Evolutionary conservation across 2,888 invertebrate species (phyloP).

Genomic region (Neoascia interrupta): DNA sequence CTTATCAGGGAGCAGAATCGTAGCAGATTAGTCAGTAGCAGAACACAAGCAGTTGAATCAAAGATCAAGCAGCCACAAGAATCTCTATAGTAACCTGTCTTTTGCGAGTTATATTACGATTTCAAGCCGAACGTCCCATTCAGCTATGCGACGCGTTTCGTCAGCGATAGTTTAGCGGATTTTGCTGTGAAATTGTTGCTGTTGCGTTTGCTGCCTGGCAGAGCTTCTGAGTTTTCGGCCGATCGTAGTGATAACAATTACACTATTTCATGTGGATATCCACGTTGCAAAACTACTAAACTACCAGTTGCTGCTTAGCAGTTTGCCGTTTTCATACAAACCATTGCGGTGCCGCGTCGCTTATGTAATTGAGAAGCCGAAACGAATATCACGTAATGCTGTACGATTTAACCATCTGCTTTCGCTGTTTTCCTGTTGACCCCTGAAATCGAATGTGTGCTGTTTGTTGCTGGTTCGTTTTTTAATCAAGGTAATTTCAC

Average conservation of each 20-base stretch:
- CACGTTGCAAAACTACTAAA: constrained; percentile 39
- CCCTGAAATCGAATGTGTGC: constrained; percentile 49
- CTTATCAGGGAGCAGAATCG: constrained; percentile 43
- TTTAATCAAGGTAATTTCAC: constrained; percentile 63
- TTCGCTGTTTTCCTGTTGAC: constrained; percentile 61
- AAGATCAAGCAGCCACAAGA: constrained; percentile 43
- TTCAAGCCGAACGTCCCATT: constrained; percentile 44
- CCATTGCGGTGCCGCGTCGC: constrained; percentile 36
- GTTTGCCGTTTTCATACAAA: constrained; percentile 61
- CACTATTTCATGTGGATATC: constrained; percentile 63
- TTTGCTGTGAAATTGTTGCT: constrained; percentile 52
- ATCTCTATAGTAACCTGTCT: constrained; percentile 31
- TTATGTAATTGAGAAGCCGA: constrained; percentile 16
- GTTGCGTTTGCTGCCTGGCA: constrained; percentile 42
- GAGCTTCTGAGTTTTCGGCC: constrained; percentile 46
- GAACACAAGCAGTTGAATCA: constrained; percentile 50
- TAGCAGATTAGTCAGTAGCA: constrained; percentile 67
- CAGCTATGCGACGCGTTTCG: constrained; percentile 13
- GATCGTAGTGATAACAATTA: constrained; percentile 32
- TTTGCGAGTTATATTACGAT: constrained; percentile 53
- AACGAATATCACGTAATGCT: constrained; percentile 30
- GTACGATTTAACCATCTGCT: constrained; percentile 53
- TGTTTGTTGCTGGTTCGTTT: constrained; percentile 66
- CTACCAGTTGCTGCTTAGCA: constrained; percentile 63
- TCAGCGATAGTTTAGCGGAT: constrained; percentile 40